These are phyloP conservation scores for Montipora sp. DNA, from an alignment of 64 coral and sea anemone species.

Conservation along the genomic window DNA sequence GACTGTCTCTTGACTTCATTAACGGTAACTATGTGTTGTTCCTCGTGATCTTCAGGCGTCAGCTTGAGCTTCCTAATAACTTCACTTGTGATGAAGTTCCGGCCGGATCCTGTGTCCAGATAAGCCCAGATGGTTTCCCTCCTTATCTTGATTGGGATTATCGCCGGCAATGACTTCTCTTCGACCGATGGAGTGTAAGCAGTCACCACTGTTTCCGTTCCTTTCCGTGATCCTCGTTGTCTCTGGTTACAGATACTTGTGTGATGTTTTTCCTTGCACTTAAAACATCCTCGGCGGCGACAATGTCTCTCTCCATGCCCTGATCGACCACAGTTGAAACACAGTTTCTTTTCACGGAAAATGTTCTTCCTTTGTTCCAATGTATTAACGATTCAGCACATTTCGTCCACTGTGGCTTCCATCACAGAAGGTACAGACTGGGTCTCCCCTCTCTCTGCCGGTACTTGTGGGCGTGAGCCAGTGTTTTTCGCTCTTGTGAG, in stretches of 20 bases:
- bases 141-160: conserved; percentile 65
- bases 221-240: too few relatives aligned
- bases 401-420: conserved; percentile 58
- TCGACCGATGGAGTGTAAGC: conserved; percentile 30
- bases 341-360: conserved; percentile 57
- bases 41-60: not conserved
- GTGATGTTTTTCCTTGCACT: conserved; percentile 63
- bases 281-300: conserved; percentile 47
- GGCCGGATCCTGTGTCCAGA: conserved; percentile 68
- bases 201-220: not conserved
- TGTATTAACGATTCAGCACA: conserved; percentile 31
- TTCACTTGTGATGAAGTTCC: too few relatives aligned
- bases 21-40: conserved; percentile 12
- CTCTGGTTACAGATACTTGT: conserved; percentile 47
- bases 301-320: conserved; percentile 49
- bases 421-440: conserved; percentile 59
- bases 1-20: conserved; percentile 45
- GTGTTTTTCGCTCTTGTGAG: conserved; percentile 47
- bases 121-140: conserved; percentile 64
- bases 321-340: conserved; percentile 49
- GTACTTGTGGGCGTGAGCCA: conserved; percentile 7
- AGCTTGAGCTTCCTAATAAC: conserved; percentile 29
- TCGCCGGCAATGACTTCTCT: conserved; percentile 36
- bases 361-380: conserved; percentile 37
- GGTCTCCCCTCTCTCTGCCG: not conserved